A percentile compares a stretch with the other conserved stretches of the same genome.
Conservation (phyloP, 2,888 invertebrate genomes). For the Neria commutata region DNA sequence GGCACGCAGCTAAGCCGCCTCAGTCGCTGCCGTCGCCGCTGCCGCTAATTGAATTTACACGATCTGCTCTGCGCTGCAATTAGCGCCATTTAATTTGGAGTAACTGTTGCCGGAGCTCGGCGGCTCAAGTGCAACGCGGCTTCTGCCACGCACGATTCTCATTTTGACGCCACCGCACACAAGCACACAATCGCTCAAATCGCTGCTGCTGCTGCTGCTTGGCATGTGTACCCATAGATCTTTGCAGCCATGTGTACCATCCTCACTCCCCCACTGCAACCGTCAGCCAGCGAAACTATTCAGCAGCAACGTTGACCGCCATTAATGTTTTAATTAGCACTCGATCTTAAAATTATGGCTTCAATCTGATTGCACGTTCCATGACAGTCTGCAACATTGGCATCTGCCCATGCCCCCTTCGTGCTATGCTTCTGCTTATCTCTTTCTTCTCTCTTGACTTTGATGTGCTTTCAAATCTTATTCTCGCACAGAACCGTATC, state of each 20-base stretch:
- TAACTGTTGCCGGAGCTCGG: not conserved
- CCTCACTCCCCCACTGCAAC: not conserved
- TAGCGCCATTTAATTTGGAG: conserved; percentile 54
- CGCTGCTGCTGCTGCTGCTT: not conserved
- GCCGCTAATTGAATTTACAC: conserved; percentile 7
- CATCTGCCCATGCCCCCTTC: no score
- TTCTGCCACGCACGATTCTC: not conserved
- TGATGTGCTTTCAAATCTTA: no score
- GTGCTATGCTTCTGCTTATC: no score
- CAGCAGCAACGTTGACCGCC: no score
- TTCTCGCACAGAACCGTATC: no score
- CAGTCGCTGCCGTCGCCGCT: no score
- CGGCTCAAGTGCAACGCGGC: not conserved
- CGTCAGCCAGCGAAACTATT: no score
- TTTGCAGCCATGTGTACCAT: not conserved
- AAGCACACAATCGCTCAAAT: not conserved
- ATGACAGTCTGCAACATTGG: conserved; percentile 1
- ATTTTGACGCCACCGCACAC: not conserved
- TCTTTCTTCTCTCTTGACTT: no score
- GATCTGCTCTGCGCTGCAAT: conserved; percentile 35
- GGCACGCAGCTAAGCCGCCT: no score
- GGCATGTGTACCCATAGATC: not conserved
- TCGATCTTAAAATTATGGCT: conserved; percentile 7
- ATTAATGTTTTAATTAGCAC: conserved; percentile 16
- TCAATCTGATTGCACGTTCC: not conserved